Evolutionary conservation across 2,888 invertebrate species (phyloP).

Genomic region (Thecophora atra): DNA sequence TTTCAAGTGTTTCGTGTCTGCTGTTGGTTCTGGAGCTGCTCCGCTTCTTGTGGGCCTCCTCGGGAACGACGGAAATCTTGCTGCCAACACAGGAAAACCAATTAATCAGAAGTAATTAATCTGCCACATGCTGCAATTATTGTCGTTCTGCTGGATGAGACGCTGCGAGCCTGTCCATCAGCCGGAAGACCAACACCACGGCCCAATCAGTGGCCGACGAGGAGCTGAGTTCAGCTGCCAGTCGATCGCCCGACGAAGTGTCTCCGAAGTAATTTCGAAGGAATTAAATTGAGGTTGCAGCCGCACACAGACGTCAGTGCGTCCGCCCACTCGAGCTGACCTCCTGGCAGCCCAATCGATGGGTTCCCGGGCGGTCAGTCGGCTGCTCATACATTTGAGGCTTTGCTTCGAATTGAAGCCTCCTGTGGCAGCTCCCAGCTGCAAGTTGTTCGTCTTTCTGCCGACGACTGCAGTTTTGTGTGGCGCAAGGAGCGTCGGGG

Average conservation of each 20-base stretch:
- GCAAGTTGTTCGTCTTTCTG: not conserved
- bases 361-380: not conserved
- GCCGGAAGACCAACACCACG: too few relatives aligned
- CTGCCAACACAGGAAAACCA: slow-evolving; percentile 24
- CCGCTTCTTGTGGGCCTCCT: too few relatives aligned
- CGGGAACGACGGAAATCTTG: slow-evolving; percentile 14
- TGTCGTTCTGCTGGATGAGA: not conserved
- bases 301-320: too few relatives aligned
- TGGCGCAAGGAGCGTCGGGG: not conserved
- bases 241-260: slow-evolving; percentile 1
- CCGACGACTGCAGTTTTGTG: slow-evolving; percentile 12
- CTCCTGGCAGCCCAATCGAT: too few relatives aligned
- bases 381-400: slow-evolving; percentile 8
- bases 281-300: slow-evolving; percentile 25
- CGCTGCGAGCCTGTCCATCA: too few relatives aligned
- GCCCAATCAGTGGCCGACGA: not conserved
- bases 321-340: too few relatives aligned
- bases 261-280: slow-evolving; percentile 25
- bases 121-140: slow-evolving; percentile 29
- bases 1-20: too few relatives aligned
- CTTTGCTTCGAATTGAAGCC: slow-evolving; percentile 3
- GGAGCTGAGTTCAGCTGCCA: not conserved
- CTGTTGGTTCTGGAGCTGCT: too few relatives aligned
- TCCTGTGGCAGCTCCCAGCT: not conserved
- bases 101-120: slow-evolving; percentile 35